Percentiles rank a stretch among this genome's conserved stretches.
These are phyloP conservation scores for Brachyalestes nurse DNA, from an alignment of 2,797 vertebrate genomes.

Conservation along the genomic window DNA sequence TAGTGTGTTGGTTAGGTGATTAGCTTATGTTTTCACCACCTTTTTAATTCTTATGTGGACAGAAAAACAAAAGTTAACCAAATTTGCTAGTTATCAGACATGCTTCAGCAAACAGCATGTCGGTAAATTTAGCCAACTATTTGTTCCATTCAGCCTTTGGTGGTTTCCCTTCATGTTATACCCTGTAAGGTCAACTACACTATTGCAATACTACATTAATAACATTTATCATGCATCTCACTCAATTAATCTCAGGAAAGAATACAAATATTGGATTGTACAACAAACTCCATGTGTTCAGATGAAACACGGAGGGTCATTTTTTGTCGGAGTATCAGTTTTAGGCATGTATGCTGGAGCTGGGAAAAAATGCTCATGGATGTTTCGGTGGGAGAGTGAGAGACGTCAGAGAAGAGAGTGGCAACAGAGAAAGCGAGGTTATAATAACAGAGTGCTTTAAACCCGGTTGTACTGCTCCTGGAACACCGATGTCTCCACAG, in stretches of 20 bases:
- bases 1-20: background rate
- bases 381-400: slow-evolving; percentile 31
- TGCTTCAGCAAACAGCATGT: too few species aligned
- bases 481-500: slow-evolving; percentile 74
- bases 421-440: slow-evolving; percentile 71
- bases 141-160: too few species aligned
- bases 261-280: background rate
- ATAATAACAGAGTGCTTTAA: slow-evolving; percentile 77
- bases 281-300: background rate
- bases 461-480: slow-evolving; percentile 80
- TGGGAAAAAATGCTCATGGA: slow-evolving; percentile 30
- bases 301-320: background rate
- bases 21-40: background rate
- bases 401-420: slow-evolving; percentile 45
- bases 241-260: background rate
- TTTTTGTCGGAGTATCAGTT: slow-evolving; percentile 26
- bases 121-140: too few species aligned
- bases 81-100: too few species aligned
- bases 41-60: too few species aligned
- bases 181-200: background rate
- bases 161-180: too few species aligned
- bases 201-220: background rate
- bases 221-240: background rate
- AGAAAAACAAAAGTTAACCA: too few species aligned
- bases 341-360: slow-evolving; percentile 20